Conservation (phyloP, 2,888 invertebrate genomes). For the Acrobasis consociella region DNA sequence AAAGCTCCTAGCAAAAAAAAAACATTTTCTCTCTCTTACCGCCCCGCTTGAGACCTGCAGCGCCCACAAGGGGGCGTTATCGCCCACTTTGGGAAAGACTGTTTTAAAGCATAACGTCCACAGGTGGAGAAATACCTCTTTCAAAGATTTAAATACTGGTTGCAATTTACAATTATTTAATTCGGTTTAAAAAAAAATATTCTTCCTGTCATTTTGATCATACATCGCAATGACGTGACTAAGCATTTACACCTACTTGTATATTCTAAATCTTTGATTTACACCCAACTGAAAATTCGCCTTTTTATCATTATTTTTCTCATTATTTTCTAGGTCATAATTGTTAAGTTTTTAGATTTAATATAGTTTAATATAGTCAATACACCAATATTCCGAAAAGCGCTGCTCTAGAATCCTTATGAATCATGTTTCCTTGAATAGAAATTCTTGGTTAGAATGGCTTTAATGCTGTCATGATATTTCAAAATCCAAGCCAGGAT, state of each 20-base stretch:
- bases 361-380: background rate
- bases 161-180: background rate
- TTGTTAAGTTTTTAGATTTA: slow-evolving; percentile 10
- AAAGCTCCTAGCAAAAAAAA: no score
- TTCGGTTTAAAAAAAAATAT: background rate
- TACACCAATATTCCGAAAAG: background rate
- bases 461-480: slow-evolving; percentile 8
- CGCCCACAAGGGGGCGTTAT: no score
- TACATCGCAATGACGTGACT: slow-evolving; percentile 20
- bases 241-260: no score
- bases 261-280: no score
- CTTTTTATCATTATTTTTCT: slow-evolving; percentile 8
- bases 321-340: background rate
- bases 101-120: no score
- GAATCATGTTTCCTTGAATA: background rate
- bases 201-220: background rate
- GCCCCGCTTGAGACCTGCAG: no score
- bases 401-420: background rate
- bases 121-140: no score
- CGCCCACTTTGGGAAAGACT: no score
- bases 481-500: slow-evolving; percentile 6
- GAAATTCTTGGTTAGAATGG: background rate
- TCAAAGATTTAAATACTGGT: slow-evolving; percentile 6
- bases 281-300: background rate
- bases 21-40: no score